Percentiles rank a stretch among this genome's conserved stretches.
phyloP scores from a whole-genome alignment of 2,888 invertebrate species.

The Panorpa germanica region DNA sequence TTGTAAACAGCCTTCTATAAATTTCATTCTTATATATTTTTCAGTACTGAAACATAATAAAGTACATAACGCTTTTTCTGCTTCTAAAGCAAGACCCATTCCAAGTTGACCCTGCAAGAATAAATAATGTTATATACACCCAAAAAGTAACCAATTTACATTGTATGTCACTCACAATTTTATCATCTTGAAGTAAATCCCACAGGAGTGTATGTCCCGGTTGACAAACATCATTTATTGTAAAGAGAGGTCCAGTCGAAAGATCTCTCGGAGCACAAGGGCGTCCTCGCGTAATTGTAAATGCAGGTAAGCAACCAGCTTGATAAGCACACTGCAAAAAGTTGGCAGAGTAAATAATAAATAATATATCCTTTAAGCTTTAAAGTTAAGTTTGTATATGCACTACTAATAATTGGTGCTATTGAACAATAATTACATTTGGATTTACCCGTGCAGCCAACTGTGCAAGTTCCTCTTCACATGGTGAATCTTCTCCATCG shows the following conservation, averaged over 20 bases:
- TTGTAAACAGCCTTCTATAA: conserved; percentile 84
- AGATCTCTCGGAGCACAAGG: conserved; percentile 9
- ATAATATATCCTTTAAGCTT: no score
- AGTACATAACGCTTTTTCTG: conserved; percentile 81
- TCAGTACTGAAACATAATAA: conserved; percentile 81
- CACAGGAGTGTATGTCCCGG: conserved; percentile 84
- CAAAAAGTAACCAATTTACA: conserved; percentile 2
- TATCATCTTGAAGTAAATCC: conserved; percentile 85
- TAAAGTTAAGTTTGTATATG: no score
- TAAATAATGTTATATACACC: conserved; percentile 10
- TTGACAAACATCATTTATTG: conserved; percentile 63
- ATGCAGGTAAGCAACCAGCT: conserved; percentile 19
- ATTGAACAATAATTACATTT: no score
- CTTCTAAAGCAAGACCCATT: conserved; percentile 81
- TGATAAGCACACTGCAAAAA: no score
- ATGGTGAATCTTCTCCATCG: conserved; percentile 77
- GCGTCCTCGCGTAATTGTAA: conserved; percentile 11
- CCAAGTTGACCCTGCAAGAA: conserved; percentile 53
- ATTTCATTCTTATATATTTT: conserved; percentile 76
- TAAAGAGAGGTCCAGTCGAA: conserved; percentile 20
- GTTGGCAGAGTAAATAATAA: no score
- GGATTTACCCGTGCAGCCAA: conserved; percentile 42
- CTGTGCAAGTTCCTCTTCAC: conserved; percentile 67
- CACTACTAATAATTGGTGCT: no score
- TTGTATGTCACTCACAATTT: conserved; percentile 41